Evolutionary conservation across 2,797 vertebrate genomes (phyloP).

Genomic region (Sebastes matsubarae): DNA sequence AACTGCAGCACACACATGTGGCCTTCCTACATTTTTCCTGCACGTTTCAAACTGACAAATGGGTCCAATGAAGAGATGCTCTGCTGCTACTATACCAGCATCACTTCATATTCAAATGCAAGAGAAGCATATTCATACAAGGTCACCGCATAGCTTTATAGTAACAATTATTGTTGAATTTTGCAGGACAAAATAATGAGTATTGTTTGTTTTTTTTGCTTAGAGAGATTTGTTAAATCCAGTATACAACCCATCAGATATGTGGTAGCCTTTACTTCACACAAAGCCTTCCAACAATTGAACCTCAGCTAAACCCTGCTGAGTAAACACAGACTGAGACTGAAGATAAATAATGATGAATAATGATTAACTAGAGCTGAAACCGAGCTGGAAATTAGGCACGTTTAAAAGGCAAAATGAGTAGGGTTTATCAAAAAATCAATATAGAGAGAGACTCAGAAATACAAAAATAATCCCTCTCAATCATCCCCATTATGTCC

Average conservation of each 20-base stretch:
- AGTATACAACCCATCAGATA: neutral
- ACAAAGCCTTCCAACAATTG: neutral
- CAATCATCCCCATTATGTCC: too few relatives aligned
- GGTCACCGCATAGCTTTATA: neutral
- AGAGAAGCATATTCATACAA: neutral
- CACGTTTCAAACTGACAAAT: constrained; percentile 25
- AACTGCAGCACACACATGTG: neutral
- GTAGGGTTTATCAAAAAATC: too few relatives aligned
- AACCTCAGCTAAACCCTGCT: neutral
- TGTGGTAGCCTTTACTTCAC: neutral
- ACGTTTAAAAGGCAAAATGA: too few relatives aligned
- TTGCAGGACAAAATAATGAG: neutral
- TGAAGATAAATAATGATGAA: neutral
- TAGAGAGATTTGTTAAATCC: neutral
- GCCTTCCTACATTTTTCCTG: neutral
- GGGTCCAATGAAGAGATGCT: constrained; percentile 7
- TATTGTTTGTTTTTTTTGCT: neutral
- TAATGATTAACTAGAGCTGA: neutral
- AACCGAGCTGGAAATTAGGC: neutral
- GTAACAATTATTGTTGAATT: neutral
- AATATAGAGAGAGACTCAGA: too few relatives aligned
- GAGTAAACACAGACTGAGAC: neutral
- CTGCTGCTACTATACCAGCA: neutral
- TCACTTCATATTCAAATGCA: neutral
- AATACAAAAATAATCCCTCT: too few relatives aligned